Evolutionary conservation across 2,888 invertebrate species (phyloP), one percentile per base, ranked within the genome.

Genomic region (Epinotia bilunana): DNA sequence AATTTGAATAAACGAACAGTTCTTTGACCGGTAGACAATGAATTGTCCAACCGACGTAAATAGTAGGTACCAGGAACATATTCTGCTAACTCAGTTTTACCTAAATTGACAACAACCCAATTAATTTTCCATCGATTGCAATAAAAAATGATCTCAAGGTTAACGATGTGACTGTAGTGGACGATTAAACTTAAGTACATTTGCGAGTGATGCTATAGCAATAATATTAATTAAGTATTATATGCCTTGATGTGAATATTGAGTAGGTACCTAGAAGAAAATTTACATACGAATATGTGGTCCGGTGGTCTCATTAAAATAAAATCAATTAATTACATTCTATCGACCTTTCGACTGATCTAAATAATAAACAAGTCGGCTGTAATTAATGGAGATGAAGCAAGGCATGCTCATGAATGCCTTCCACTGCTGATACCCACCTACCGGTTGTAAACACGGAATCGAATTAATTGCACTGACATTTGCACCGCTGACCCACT

Each of bases 361-460:
- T 57, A 57, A 65, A 74, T 61, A 46, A 53, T 55, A 53, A 67
- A 61, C 43, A 33, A 71, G 33, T n/a, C 61, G 49, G 55, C 28
- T 39, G 62, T 72, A 75, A 71, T 75, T 65, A 72, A 74, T 74
- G n/a, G 65, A 75, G 71, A 75, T 75, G 75, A 67, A 53, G 75
- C 71, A 75, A 75, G 39, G 28, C 60, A 49, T 23, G 65, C 67
- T 72, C 67, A 72, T 75, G 18, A 67, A 72, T 72, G 65, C 16
- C 16, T 16, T 49, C 18, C 49, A 49, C 49, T 63, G 61, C 55
- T 12, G n/a, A n/a, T n/a, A n/a, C n/a, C n/a, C n/a, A 28, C 46
- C 57, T 13, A 69, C 46, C 33, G 57, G 63, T 75, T 20, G 63
- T 61, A 53, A 39, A 67, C 55, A 28, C 72, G 75, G 75, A 75